These are phyloP conservation scores for Pseudochirops corinnae DNA, from an alignment of 2,797 vertebrate genomes.

Conservation along the genomic window DNA sequence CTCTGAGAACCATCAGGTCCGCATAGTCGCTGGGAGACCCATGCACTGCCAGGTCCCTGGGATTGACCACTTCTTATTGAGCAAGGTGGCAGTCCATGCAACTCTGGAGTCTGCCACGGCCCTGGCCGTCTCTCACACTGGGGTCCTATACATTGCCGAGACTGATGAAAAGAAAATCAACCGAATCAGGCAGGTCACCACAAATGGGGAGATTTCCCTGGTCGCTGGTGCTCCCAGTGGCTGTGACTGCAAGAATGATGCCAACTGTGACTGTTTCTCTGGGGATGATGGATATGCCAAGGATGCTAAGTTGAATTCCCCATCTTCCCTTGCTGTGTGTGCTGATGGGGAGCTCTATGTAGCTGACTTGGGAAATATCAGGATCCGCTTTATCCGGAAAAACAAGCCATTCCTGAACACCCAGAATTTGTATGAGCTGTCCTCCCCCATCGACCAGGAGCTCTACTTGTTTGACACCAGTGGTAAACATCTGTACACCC, in stretches of 20 bases:
- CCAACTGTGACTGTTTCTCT: constrained; percentile 98
- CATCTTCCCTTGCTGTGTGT: constrained; percentile 94
- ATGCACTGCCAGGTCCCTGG: constrained; percentile 99
- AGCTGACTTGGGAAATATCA: constrained; percentile 96
- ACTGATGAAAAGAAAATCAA: constrained; percentile 99
- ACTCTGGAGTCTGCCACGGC: constrained; percentile 96
- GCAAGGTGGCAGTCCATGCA: constrained; percentile 96
- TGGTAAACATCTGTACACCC: constrained; percentile 96
- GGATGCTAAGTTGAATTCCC: constrained; percentile 95
- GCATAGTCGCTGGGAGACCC: constrained; percentile 95
- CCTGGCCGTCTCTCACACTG: constrained; percentile 94
- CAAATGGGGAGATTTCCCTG: constrained; percentile 95
- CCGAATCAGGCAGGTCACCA: constrained; percentile 96
- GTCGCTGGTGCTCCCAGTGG: constrained; percentile 96
- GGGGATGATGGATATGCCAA: constrained; percentile 98
- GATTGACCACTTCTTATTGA: constrained; percentile 97
- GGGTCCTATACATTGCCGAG: constrained; percentile 96
- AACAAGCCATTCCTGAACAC: constrained; percentile 97
- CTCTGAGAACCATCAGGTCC: constrained; percentile 98
- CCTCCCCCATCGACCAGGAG: constrained; percentile 96
- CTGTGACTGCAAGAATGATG: constrained; percentile 98
- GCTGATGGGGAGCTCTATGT: constrained; percentile 96
- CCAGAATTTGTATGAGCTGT: constrained; percentile 95
- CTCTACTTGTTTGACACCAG: constrained; percentile 97
- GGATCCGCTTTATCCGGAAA: constrained; percentile 94